Percentiles rank a stretch among this genome's conserved stretches.
phyloP scores from a whole-genome alignment of 2,113 vertebrate species.

The Vulpes lagopus region DNA sequence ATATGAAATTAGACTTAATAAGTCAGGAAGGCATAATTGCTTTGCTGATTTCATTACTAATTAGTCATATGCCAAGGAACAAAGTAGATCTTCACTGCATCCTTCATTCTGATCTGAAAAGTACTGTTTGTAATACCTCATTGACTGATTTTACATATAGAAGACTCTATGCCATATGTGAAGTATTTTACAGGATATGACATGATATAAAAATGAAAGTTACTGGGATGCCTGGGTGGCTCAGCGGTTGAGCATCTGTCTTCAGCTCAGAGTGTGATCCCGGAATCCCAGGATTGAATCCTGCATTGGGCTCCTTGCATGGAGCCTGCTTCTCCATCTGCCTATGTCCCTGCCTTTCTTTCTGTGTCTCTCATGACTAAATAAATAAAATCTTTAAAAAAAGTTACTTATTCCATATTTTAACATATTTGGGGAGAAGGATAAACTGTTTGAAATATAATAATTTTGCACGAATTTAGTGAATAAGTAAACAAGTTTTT shows the following conservation, averaged over 20 bases:
- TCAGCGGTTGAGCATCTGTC: no score
- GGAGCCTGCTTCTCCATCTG: no score
- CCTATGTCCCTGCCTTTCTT: no score
- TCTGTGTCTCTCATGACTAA: no score
- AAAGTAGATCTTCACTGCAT: background rate
- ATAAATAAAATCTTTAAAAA: no score
- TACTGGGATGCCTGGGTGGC: no score
- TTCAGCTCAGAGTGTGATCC: no score
- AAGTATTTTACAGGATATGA: background rate
- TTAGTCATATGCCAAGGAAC: background rate
- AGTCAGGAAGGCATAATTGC: background rate
- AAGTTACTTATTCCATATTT: background rate
- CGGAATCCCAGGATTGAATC: no score
- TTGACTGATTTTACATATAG: background rate
- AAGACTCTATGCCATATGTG: background rate
- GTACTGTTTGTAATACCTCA: background rate
- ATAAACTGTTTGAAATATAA: background rate
- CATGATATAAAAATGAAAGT: background rate
- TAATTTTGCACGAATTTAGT: background rate
- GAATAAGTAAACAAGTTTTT: background rate
- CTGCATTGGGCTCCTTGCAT: no score
- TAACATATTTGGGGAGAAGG: background rate
- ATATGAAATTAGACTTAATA: background rate
- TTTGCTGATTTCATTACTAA: background rate
- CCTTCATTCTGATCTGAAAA: background rate